These are phyloP conservation scores for Sipha flava DNA, from an alignment of 1,140 invertebrate genomes.

Conservation along the genomic window DNA sequence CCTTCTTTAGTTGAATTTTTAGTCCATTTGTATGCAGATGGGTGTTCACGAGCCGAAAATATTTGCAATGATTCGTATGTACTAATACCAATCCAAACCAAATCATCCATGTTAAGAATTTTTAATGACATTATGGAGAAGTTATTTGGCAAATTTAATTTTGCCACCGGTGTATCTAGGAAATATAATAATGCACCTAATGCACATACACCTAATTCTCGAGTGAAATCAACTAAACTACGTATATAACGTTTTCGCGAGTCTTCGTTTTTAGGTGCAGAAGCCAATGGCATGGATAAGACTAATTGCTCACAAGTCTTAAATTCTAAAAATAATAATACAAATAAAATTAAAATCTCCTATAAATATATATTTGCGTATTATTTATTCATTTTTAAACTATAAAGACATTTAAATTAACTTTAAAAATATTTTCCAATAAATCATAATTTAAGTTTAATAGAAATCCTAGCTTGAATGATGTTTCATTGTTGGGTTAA, in stretches of 20 bases:
- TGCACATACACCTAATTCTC: conserved; percentile 57
- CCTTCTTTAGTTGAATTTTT: conserved; percentile 42
- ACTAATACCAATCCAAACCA: conserved; percentile 59
- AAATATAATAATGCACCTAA: conserved; percentile 64
- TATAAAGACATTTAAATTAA: too few relatives aligned
- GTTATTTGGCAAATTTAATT: conserved; percentile 49
- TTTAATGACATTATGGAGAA: conserved; percentile 54
- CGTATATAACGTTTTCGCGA: conserved; percentile 57
- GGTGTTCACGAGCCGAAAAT: conserved; percentile 62
- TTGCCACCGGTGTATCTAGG: conserved; percentile 56
- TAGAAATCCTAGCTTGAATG: too few relatives aligned
- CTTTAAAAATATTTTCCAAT: too few relatives aligned
- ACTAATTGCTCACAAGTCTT: conserved; percentile 56
- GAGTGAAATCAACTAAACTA: conserved; percentile 55
- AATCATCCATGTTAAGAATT: conserved; percentile 56
- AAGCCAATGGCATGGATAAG: conserved; percentile 51
- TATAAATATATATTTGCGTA: too few relatives aligned
- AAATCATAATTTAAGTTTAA: too few relatives aligned
- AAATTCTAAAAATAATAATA: conserved; percentile 46
- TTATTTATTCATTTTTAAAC: too few relatives aligned
- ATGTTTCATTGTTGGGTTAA: too few relatives aligned
- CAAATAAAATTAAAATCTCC: conserved; percentile 21
- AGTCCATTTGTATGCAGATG: conserved; percentile 62
- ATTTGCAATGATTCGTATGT: conserved; percentile 66
- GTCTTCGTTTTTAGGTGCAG: conserved; percentile 50